phyloP scores from a whole-genome alignment of 2,797 vertebrate genomes.

The Benthosema pterotum region DNA sequence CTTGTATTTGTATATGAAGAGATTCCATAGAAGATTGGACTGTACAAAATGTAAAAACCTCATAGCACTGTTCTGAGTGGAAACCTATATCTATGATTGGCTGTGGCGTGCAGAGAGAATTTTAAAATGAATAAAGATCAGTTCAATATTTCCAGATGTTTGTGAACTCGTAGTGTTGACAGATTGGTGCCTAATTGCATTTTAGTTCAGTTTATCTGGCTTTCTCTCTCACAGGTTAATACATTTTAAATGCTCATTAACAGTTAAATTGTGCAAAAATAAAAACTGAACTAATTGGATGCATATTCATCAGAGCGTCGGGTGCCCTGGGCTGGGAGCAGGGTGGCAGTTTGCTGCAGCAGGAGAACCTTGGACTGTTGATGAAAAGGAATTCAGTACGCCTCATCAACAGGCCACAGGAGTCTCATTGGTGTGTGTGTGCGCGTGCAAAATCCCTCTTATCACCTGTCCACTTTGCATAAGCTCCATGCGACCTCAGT shows the following conservation, averaged over 20 bases:
- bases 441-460: constrained; percentile 9
- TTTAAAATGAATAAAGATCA: constrained; percentile 52
- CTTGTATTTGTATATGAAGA: constrained; percentile 26
- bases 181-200: not conserved
- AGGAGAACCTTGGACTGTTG: constrained; percentile 39
- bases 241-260: not conserved
- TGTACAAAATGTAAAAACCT: constrained; percentile 30
- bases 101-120: constrained; percentile 17
- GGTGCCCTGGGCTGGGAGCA: no score
- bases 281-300: no score
- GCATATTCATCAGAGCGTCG: no score
- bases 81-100: constrained; percentile 9
- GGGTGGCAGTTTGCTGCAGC: no score
- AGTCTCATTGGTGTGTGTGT: constrained; percentile 26
- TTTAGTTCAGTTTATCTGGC: not conserved
- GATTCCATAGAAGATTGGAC: constrained; percentile 1
- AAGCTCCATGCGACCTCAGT: constrained; percentile 26
- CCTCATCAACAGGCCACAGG: constrained; percentile 53
- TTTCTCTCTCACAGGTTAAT: not conserved
- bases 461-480: constrained; percentile 44
- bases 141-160: constrained; percentile 9
- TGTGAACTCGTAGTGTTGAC: constrained; percentile 2
- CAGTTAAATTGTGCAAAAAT: no score
- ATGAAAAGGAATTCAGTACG: constrained; percentile 45
- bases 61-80: constrained; percentile 24